Percentiles rank a stretch among this genome's conserved stretches.
Evolutionary conservation across 2,797 vertebrate species (phyloP).

Genomic region (Clarias pachynema): DNA sequence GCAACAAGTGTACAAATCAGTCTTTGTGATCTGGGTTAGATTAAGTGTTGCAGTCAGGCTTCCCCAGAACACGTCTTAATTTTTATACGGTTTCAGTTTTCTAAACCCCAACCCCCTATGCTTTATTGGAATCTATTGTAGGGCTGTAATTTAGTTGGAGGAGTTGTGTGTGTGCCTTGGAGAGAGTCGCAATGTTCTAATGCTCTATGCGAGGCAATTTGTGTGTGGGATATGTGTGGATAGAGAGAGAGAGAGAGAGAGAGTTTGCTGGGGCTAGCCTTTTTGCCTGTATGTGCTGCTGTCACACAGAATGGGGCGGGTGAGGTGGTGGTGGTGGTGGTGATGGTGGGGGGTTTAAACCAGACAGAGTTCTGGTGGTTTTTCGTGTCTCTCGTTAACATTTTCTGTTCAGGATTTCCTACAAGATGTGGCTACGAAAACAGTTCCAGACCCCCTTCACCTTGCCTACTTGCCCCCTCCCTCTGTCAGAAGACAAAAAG

Average conservation of each 20-base stretch:
- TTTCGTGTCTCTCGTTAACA: constrained; percentile 74
- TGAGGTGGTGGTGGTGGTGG: constrained; percentile 50
- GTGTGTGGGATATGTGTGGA: constrained; percentile 18
- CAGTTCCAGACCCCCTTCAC: constrained; percentile 68
- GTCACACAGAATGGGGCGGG: constrained; percentile 52
- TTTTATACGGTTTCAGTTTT: constrained; percentile 60
- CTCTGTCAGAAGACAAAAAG: constrained; percentile 59
- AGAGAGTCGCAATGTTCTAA: constrained; percentile 38
- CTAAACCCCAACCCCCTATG: constrained; percentile 32
- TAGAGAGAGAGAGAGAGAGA: constrained; percentile 25
- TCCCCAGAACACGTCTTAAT: constrained; percentile 50
- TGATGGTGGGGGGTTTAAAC: no score
- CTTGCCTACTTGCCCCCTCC: constrained; percentile 52
- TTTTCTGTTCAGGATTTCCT: constrained; percentile 82
- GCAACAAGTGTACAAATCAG: constrained; percentile 48
- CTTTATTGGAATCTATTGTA: constrained; percentile 53
- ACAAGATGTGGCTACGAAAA: constrained; percentile 70
- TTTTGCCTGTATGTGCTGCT: constrained; percentile 50
- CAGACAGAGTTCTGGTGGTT: constrained; percentile 67
- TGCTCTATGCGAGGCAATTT: constrained; percentile 44
- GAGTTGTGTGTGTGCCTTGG: constrained; percentile 36
- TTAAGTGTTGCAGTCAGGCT: constrained; percentile 54
- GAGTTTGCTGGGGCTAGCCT: constrained; percentile 37
- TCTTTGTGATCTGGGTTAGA: constrained; percentile 56
- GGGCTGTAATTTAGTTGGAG: constrained; percentile 50